Evolutionary conservation across 2,888 invertebrate genomes (phyloP), one percentile per base, ranked within the genome.

Genomic region (Trachelus stipa): DNA sequence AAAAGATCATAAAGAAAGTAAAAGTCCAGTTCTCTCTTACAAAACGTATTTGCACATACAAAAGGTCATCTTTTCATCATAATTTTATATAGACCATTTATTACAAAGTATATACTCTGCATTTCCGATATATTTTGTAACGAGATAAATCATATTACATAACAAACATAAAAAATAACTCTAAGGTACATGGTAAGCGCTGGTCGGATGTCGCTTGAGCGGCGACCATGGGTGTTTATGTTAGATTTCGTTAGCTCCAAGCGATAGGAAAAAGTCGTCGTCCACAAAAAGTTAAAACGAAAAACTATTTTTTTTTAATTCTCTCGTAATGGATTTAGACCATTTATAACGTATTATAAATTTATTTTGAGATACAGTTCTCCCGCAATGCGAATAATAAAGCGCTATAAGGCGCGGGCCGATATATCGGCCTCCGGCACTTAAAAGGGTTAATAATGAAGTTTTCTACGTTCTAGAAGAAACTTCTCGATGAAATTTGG

Each of bases 31-130:
- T 78, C 75, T 78, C 71, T 76, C 73, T n/a, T 80, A 77, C 79
- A 80, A 80, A 77, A 79, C 77, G 71, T 79, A 77, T 76, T 80
- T 80, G 77, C 80, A 79, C 76, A 80, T 76, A 79, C 77, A 68
- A 80, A 80, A 71, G 74, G 79, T 77, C 80, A 80, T 76, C 75
- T 79, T 77, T 77, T 77, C 75, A 79, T 77, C 79, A 79, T 75
- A 79, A 79, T 35, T 76, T 80, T 80, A 78, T 80, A 75, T 80
- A 68, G 77, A 69, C 35, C 76, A 76, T 33, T 80, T 80, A 80
- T 77, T 79, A 79, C 15, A 35, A 79, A 75, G 74, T 75, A 78
- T 80, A 80, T 78, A 78, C 76, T 80, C 78, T 76, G 76, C 75
- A 77, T 78, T 80, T 79, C 77, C 77, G 68, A 79, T 80, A 74